Base-by-base conservation (phyloP, 2,797 vertebrate species). In the Pipistrellus nathusii region DNA sequence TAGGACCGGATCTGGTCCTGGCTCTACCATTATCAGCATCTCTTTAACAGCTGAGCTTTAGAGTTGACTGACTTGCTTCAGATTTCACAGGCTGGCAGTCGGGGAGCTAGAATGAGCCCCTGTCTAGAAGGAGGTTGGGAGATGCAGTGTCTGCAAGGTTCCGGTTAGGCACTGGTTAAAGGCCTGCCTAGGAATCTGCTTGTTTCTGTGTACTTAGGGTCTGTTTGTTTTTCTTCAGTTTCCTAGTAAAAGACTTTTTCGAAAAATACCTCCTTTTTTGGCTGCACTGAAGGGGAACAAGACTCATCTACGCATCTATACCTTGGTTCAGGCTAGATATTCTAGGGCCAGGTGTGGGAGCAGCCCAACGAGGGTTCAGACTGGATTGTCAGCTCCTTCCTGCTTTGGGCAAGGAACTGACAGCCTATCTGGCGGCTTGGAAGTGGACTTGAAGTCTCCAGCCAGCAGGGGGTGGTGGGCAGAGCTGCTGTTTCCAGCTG, bases 151-250 rank as follows among this genome's bases (percentile, higher is more conserved):
- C 73, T 46, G 0, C 1, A 23, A 38, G 21, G 21, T 64, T 83
- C 51, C n/a, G 72, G 46, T 85, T 73, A 97, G 96, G 97, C 97
- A 97, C 96, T 59, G 53, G 91, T 96, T 94, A 94, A 97, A 96
- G 93, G 95, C 38, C 71, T 94, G 48, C 53, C 32, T 20, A 57
- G 85, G 64, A 62, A 66, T 90, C 82, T 72, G 51, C 44, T 89
- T 88, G 80, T 92, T 91, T 93, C 85, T 92, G 32, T 92, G 77
- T 77, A 32, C 48, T 89, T 86, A 76, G 0, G 21, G 35, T 57
- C 73, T 71, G 41, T 88, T 93, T 68, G 44, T 84, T 90, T 93
- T 88, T 53, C 48, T 95, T 85, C 51, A 48, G 48, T 95, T 94
- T 93, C 87, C 87, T 85, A 76, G 89, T 85, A 84, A 91, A 93